Base-by-base conservation (phyloP, 64 coral and sea anemone species). In the Porites australiensis region DNA sequence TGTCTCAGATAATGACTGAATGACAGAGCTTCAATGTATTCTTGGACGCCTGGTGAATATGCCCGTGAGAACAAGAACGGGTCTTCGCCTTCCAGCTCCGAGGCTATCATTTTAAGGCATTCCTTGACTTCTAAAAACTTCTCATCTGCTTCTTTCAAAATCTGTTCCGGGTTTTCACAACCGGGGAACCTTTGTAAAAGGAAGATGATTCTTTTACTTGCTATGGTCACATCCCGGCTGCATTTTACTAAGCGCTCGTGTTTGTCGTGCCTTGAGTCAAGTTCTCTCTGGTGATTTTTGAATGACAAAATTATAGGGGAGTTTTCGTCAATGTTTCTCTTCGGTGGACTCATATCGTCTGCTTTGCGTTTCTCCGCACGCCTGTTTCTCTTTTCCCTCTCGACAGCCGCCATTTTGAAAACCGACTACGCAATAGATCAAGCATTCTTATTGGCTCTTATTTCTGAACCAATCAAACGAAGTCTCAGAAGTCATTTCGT, bases 221-320 rank as follows among this genome's bases (percentile, higher is more conserved):
- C 75, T 19, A 94, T 94, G 50, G 92, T 94, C 76, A 94, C 51
- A 63, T 94, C 92, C 70, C 92, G 57, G 49, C 92, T 89, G 45
- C 55, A 89, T 57, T 94, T 94, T 14, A 94, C 86, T 19, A 94
- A 75, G 50, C 92, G 86, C 23, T 94, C 92, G 86, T 94, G 48
- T 22, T 94, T 94, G 37, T 94, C 92, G 49, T 94, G 61, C 5
- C 86, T 75, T 3, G 68, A 89, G 57, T 88, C 92, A 5, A 94
- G 86, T 15, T 89, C 86, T 54, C 89, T 8, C 49, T 82, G 92
- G 27, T 89, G 50, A 14, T 61, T 50, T 58, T 50, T 80, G 78
- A 94, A 94, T 44, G 65, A 88, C 13, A 49, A 49, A 55, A 94
- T 65, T 4, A 94, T 18, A 63, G 86, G 86, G 16, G 92, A 94